Percentiles rank a stretch among this genome's conserved stretches.
Conservation (phyloP, 2,113 vertebrate genomes). For the Serranochromis macrocephalus region DNA sequence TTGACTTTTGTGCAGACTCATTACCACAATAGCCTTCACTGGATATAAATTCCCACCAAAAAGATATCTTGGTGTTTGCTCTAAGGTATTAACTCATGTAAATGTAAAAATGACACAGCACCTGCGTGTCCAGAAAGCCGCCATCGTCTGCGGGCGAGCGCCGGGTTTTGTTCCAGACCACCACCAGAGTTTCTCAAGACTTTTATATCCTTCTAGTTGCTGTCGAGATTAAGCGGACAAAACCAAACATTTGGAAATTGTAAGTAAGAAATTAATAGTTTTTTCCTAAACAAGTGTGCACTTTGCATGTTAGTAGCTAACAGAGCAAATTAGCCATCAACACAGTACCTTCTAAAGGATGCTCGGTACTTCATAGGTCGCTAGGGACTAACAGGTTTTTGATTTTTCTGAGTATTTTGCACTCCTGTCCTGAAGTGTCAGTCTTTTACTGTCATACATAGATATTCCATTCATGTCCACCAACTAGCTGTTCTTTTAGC, state of each 20-base stretch:
- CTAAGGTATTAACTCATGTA: not conserved
- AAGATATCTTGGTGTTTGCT: not conserved
- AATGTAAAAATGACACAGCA: not conserved
- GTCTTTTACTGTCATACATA: constrained; percentile 14
- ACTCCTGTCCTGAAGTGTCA: constrained; percentile 41
- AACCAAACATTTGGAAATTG: constrained; percentile 67
- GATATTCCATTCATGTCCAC: constrained; percentile 15
- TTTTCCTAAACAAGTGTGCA: constrained; percentile 45
- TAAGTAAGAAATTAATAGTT: constrained; percentile 2
- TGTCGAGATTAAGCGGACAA: constrained; percentile 63
- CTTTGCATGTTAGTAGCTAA: constrained; percentile 59
- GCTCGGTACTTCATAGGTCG: constrained; percentile 30
- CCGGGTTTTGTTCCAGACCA: constrained; percentile 1
- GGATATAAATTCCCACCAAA: constrained; percentile 25
- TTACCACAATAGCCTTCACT: constrained; percentile 40
- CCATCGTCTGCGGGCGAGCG: not conserved
- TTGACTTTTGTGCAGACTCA: constrained; percentile 17
- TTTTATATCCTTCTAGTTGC: constrained; percentile 60
- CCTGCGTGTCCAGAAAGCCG: not conserved
- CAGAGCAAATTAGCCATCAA: constrained; percentile 36
- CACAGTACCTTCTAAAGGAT: constrained; percentile 23
- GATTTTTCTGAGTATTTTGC: constrained; percentile 55
- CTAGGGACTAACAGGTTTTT: constrained; percentile 38
- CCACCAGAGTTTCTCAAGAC: constrained; percentile 25
- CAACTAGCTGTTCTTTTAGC: constrained; percentile 61